phyloP scores from a whole-genome alignment of 2,797 vertebrate genomes.

The Lemur catta region DNA sequence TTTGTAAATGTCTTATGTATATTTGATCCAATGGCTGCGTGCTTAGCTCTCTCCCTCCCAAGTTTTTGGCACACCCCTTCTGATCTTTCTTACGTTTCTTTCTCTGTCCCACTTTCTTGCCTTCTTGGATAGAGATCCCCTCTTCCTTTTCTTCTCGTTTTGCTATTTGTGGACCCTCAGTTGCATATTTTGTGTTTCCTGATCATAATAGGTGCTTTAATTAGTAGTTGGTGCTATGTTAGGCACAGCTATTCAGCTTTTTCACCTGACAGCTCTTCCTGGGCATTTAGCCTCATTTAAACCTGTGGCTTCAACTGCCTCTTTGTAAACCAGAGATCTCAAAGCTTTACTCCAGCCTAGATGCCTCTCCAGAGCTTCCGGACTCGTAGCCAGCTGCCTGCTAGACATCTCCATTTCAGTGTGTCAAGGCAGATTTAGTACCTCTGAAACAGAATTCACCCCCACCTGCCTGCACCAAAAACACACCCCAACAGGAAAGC shows the following conservation, averaged over 20 bases:
- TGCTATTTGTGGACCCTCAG: not conserved
- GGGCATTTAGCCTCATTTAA: not conserved
- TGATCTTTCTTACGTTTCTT: not conserved
- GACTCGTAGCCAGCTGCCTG: not conserved
- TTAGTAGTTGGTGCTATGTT: not conserved
- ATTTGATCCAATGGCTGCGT: rapidly evolving
- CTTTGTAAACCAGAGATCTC: not conserved
- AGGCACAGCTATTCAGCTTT: not conserved
- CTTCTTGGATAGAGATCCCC: not conserved
- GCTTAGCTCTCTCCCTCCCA: not conserved
- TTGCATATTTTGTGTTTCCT: not conserved
- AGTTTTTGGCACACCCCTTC: not conserved
- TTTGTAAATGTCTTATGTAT: rapidly evolving
- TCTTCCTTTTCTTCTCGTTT: not conserved
- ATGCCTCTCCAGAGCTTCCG: not conserved
- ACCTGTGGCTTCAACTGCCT: not conserved
- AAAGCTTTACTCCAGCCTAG: not conserved
- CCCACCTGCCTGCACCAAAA: not conserved
- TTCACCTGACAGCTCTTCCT: not conserved
- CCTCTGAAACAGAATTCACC: not conserved
- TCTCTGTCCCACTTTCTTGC: not conserved
- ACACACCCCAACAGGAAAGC: not conserved
- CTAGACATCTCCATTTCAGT: not conserved
- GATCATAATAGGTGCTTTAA: not conserved
- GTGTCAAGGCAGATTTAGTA: not conserved